Evolutionary conservation across 2,888 invertebrate species (phyloP).

Genomic region (Sinohyriopsis cumingii): DNA sequence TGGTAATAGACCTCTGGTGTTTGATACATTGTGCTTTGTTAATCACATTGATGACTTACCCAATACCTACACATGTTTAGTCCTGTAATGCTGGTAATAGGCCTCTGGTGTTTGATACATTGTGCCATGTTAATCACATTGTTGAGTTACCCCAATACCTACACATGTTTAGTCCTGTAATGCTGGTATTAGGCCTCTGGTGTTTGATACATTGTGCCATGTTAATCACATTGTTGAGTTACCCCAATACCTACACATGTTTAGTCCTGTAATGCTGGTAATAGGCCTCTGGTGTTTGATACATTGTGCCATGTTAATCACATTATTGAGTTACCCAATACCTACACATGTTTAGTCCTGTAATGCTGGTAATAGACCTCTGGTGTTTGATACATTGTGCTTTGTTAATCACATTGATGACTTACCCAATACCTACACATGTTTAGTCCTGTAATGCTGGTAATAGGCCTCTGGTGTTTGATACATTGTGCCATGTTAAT

Average conservation of each 20-base stretch:
- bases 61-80: conserved; percentile 25
- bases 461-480: conserved; percentile 28
- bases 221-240: no score
- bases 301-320: no score
- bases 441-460: conserved; percentile 25
- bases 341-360: conserved; percentile 29
- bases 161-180: conserved; percentile 31
- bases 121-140: no score
- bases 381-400: conserved; percentile 36
- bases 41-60: no score
- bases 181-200: conserved; percentile 25
- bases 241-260: conserved; percentile 21
- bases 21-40: no score
- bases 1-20: conserved; percentile 30
- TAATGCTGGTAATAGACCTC: conserved; percentile 24
- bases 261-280: conserved; percentile 25
- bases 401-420: no score
- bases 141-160: neutral
- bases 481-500: no score
- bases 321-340: neutral
- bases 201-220: no score
- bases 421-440: conserved; percentile 17
- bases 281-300: conserved; percentile 30
- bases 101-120: conserved; percentile 29
- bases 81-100: conserved; percentile 28